Evolutionary conservation across 2,797 vertebrate genomes (phyloP).

Genomic region (Jordanella pulchra): DNA sequence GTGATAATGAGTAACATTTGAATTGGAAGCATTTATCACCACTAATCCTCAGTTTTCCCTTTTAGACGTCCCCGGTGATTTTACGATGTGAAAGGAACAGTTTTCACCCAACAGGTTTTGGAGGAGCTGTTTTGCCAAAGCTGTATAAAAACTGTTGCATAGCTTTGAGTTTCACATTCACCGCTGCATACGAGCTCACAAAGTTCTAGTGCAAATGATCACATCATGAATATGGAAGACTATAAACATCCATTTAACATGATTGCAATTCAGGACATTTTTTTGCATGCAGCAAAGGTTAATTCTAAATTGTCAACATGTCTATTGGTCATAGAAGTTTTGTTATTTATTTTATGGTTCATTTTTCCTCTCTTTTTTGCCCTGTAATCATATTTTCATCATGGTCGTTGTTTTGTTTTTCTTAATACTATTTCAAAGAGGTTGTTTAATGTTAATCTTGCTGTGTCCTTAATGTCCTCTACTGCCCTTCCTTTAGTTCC

Average conservation of each 20-base stretch:
- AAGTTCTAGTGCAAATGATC: not conserved
- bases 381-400: not conserved
- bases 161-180: not conserved
- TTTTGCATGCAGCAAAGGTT: not conserved
- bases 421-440: not conserved
- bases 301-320: not conserved
- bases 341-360: not conserved
- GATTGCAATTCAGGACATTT: not conserved
- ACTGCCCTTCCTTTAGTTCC: not conserved
- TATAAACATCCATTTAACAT: not conserved
- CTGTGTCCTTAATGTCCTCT: not conserved
- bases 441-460: not conserved
- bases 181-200: not conserved
- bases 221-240: not conserved
- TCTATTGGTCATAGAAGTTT: not conserved
- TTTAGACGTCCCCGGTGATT: not conserved
- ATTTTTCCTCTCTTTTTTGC: not conserved
- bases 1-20: not conserved
- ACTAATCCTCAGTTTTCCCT: not conserved
- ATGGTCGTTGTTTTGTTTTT: not conserved
- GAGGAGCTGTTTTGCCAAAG: not conserved
- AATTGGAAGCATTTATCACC: not conserved
- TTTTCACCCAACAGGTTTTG: not conserved
- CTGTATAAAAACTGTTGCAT: not conserved
- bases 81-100: not conserved